These are phyloP conservation scores for Pluvianellus socialis DNA, from an alignment of 2,113 vertebrate species.

Conservation along the genomic window DNA sequence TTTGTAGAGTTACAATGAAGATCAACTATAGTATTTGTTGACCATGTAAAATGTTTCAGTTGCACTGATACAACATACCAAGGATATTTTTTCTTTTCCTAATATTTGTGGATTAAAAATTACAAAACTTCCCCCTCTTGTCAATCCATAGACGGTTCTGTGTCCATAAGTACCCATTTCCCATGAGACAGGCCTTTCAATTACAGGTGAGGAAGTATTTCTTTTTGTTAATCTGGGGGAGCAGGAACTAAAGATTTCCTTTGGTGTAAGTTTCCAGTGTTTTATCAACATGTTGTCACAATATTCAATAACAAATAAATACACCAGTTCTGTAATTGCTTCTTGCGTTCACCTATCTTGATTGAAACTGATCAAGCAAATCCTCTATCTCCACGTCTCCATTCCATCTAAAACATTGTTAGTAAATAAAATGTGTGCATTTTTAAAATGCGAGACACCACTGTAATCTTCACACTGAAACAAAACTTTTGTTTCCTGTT, in stretches of 20 bases:
- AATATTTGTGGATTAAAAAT: slow-evolving; percentile 27
- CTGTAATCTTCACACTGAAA: background rate
- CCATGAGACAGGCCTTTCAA: background rate
- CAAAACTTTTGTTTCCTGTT: background rate
- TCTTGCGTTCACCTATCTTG: background rate
- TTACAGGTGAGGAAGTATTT: background rate
- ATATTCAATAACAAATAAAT: slow-evolving; percentile 42
- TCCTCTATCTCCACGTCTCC: background rate
- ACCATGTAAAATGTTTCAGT: background rate
- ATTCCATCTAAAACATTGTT: background rate
- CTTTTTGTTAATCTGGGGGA: background rate
- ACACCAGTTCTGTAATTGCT: slow-evolving; percentile 32
- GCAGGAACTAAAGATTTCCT: slow-evolving; percentile 35
- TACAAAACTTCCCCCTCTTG: background rate
- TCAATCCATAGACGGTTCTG: background rate
- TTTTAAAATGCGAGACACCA: slow-evolving; percentile 16
- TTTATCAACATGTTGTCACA: slow-evolving; percentile 19
- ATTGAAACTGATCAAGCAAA: background rate
- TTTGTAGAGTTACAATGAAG: slow-evolving; percentile 39
- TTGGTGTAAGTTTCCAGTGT: background rate
- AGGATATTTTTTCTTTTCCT: slow-evolving; percentile 28
- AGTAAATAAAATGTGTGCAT: background rate
- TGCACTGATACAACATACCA: background rate
- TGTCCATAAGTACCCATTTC: background rate
- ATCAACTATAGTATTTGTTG: background rate